Conservation (phyloP, 2,797 vertebrate species). For the Centropyge bicolor region DNA sequence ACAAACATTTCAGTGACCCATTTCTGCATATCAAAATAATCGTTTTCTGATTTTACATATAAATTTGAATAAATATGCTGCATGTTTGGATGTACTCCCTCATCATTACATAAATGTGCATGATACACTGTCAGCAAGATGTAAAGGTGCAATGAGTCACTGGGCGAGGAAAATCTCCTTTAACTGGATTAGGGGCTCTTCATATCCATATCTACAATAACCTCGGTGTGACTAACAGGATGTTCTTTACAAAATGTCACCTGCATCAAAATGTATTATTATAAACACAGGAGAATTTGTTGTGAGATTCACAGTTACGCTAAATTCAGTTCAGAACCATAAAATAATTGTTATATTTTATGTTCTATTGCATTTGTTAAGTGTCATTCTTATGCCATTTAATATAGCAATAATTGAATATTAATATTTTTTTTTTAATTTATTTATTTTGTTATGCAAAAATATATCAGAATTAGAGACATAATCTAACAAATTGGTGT, state of each 20-base stretch:
- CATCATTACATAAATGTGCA: constrained; percentile 11
- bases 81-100: not conserved
- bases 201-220: constrained; percentile 32
- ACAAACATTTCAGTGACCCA: no score
- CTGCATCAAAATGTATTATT: constrained; percentile 3
- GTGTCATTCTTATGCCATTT: not conserved
- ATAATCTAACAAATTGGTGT: no score
- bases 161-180: constrained; percentile 46
- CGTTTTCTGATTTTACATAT: not conserved
- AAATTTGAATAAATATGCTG: not conserved
- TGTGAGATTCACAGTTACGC: not conserved
- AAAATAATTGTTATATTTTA: not conserved
- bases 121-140: constrained; percentile 41
- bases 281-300: not conserved
- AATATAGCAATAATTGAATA: not conserved
- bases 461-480: no score
- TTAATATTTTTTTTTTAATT: no score
- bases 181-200: constrained; percentile 67
- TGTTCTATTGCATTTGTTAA: not conserved
- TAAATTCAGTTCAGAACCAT: not conserved
- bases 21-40: not conserved
- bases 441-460: no score
- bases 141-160: constrained; percentile 56
- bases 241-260: constrained; percentile 30
- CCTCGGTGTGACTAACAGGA: constrained; percentile 54